Conservation (phyloP, 1,140 invertebrate genomes). For the Sminthurides bifidus region DNA sequence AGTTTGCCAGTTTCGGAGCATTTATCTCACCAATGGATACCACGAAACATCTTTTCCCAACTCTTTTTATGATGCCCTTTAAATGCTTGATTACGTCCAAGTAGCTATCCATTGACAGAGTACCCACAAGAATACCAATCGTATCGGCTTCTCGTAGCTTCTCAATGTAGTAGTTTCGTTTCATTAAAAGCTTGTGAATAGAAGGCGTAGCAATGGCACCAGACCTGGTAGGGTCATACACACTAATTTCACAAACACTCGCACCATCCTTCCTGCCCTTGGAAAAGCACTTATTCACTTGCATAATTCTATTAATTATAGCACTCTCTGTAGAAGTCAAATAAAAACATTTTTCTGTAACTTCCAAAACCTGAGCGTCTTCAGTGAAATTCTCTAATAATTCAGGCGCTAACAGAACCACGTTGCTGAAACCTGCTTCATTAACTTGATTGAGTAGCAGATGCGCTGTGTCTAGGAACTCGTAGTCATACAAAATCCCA, state of each 20-base stretch:
- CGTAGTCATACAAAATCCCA: slow-evolving; percentile 60
- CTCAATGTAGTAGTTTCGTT: slow-evolving; percentile 69
- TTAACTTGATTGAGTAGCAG: not conserved
- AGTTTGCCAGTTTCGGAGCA: slow-evolving; percentile 83
- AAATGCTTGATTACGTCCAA: slow-evolving; percentile 60
- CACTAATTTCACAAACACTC: not conserved
- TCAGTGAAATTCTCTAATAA: not conserved
- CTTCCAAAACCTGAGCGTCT: slow-evolving; percentile 17
- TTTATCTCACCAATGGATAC: slow-evolving; percentile 85
- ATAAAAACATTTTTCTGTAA: slow-evolving; percentile 3
- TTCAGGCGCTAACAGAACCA: not conserved
- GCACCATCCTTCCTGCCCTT: not conserved
- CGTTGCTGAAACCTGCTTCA: not conserved
- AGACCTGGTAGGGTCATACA: not conserved
- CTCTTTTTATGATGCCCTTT: slow-evolving; percentile 55
- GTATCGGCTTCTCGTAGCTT: slow-evolving; percentile 74
- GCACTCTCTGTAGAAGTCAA: slow-evolving; percentile 8
- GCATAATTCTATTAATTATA: slow-evolving; percentile 4
- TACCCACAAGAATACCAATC: slow-evolving; percentile 78
- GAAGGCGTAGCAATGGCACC: slow-evolving; percentile 25
- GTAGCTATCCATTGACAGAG: slow-evolving; percentile 69
- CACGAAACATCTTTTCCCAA: slow-evolving; percentile 77
- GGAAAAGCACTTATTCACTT: not conserved
- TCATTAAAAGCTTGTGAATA: slow-evolving; percentile 47
- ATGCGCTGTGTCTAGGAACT: slow-evolving; percentile 39